Base-by-base conservation (phyloP, 2,888 invertebrate genomes). In the Aspidiotus rigidus region DNA sequence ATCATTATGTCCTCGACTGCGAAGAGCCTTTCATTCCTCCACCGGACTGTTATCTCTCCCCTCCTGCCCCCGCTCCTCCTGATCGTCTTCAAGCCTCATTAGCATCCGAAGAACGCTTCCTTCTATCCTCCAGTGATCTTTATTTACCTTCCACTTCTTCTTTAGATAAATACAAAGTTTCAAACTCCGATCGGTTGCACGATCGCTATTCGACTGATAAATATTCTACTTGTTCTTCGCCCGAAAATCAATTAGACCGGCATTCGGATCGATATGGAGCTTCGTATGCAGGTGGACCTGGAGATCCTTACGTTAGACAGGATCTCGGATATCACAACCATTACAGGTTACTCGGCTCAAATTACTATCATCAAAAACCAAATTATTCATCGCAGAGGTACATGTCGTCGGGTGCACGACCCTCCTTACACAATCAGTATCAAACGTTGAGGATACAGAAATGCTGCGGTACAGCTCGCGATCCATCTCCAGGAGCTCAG, bases 31-130 rank as follows among this genome's bases (percentile, higher is more conserved):
- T 70, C 71, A 54, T 71, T 69, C 59, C 70, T 49, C 59, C 66
- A 54, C 63, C 70, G 53, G 81, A 81, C 69, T 81, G 85, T 74
- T 86, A 86, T 75, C 82, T 86, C 73, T 85, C 86, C 17, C 85
- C 86, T 7, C 84, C 85, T 72, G 86, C 85, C 15, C 87, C 87
- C 78, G 84, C 85, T 75, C 86, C 86, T 15, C 66, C 71, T 40
- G 73, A 71, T n/a, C 67, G 62, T 40, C 71, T 64, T 64, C 69
- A 66, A 10, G 63, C 40, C 7, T 56, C 63, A 60, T 49, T 72
- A 59, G 66, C 73, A 64, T 70, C 73, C 63, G 69, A 72, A 11
- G 71, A 72, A 54, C 70, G 69, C 44, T 73, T 71, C 63, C 17
- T 60, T 41, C 71, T 73, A 57, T 71, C 72, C 41, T 72, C 73